Percentiles rank a stretch among this genome's conserved stretches.
Conservation (phyloP, 2,888 invertebrate species). For the Drosophila gaucha region DNA sequence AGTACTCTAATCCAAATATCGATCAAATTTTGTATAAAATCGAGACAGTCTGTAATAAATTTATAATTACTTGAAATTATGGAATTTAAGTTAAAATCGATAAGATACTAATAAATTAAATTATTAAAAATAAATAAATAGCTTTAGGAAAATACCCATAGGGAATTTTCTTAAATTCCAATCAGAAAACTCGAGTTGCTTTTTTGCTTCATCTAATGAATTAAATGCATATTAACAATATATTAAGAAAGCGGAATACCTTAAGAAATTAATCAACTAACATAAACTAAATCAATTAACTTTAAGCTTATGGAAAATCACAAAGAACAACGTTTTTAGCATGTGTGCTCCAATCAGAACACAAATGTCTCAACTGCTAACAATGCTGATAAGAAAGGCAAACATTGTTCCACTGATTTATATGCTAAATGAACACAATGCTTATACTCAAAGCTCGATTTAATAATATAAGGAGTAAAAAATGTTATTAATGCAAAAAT, state of each 20-base stretch:
- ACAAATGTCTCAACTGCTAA: background rate
- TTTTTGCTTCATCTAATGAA: background rate
- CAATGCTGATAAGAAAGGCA: slow-evolving; percentile 21
- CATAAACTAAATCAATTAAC: background rate
- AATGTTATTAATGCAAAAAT: background rate
- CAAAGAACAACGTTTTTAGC: background rate
- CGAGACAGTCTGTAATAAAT: too few species aligned
- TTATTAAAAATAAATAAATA: background rate
- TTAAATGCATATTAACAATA: background rate
- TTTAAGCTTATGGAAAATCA: slow-evolving; percentile 3
- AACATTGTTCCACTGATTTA: background rate
- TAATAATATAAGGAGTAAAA: background rate
- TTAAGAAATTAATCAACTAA: background rate
- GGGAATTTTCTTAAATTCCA: too few species aligned
- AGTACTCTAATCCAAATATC: background rate
- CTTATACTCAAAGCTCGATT: background rate
- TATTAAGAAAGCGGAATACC: background rate
- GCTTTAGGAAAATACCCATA: too few species aligned
- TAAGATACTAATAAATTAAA: background rate
- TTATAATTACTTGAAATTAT: too few species aligned
- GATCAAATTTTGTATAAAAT: background rate
- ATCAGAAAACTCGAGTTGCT: too few species aligned
- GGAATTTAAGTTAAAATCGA: background rate
- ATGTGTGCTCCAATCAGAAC: slow-evolving; percentile 3
- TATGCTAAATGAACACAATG: background rate